These are phyloP conservation scores for Psilopsiagon aymara DNA, from an alignment of 2,113 vertebrate genomes.

Conservation along the genomic window DNA sequence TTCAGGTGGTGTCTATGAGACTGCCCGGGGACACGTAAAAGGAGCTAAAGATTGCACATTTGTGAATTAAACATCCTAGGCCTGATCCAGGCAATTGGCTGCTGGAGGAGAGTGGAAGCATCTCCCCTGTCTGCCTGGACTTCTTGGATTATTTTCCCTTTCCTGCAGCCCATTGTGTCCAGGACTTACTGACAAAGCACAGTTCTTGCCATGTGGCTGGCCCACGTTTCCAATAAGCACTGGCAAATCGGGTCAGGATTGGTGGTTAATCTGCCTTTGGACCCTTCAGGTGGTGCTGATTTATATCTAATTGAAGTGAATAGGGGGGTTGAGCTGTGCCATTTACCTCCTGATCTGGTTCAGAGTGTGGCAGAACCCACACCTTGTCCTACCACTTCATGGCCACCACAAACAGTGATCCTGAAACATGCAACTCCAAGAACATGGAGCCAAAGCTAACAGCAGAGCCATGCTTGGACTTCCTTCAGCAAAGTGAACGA, in stretches of 20 bases:
- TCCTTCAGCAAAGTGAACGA: neutral
- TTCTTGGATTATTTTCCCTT: neutral
- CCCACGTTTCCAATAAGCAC: neutral
- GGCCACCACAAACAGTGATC: neutral
- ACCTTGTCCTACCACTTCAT: neutral
- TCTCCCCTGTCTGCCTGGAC: rapidly evolving
- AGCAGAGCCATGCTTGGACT: neutral
- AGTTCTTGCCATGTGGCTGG: rapidly evolving
- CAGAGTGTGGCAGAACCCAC: neutral
- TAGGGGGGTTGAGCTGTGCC: neutral
- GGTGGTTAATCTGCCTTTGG: neutral
- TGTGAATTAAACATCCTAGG: neutral
- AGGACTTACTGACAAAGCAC: constrained; percentile 40
- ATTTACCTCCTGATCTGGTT: neutral
- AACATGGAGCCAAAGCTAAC: neutral
- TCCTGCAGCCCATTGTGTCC: neutral
- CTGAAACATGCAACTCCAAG: neutral
- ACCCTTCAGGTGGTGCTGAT: neutral
- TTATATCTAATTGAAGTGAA: neutral
- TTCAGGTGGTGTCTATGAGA: constrained; percentile 18
- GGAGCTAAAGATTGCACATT: neutral
- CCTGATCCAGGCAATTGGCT: constrained; percentile 20
- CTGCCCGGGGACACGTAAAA: neutral
- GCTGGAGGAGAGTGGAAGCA: neutral
- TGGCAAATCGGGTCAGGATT: neutral